Evolutionary conservation across 2,888 invertebrate genomes (phyloP).

Genomic region (Ophion ellenae): DNA sequence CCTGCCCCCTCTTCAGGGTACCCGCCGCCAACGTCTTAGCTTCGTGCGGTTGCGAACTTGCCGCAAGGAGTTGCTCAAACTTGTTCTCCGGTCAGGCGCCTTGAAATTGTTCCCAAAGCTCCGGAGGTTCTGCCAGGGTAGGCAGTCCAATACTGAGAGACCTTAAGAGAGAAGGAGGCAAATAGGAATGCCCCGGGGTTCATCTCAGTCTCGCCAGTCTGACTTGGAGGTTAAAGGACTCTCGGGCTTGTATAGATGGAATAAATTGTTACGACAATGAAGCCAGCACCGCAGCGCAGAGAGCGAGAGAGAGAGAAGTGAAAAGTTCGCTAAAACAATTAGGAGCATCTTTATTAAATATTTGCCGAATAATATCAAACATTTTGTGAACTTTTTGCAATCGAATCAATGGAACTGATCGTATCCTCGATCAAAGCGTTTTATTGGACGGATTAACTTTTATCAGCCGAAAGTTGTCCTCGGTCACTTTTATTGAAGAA

Average conservation of each 20-base stretch:
- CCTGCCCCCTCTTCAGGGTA: background rate
- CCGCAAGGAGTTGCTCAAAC: conserved; percentile 57
- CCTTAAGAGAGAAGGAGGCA: conserved; percentile 10
- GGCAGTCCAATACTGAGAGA: conserved; percentile 4
- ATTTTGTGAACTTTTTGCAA: background rate
- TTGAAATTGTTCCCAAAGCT: conserved; percentile 62
- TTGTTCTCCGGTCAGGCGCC: conserved; percentile 61
- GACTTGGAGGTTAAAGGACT: conserved; percentile 45
- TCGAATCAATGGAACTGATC: background rate
- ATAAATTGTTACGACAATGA: background rate
- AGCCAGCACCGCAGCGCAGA: background rate
- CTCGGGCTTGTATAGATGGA: conserved; percentile 21
- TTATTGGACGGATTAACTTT: too few relatives aligned
- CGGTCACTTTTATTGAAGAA: too few relatives aligned
- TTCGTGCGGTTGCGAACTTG: conserved; percentile 46
- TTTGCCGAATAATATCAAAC: background rate
- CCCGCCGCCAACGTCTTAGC: background rate
- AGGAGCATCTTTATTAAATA: background rate
- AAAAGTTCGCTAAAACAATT: too few relatives aligned
- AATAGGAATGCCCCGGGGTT: conserved; percentile 32
- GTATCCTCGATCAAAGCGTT: too few relatives aligned
- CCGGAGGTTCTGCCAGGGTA: conserved; percentile 21
- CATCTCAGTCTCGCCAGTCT: conserved; percentile 21
- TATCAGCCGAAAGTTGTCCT: too few relatives aligned
- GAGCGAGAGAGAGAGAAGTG: background rate